Evolutionary conservation across 1,140 invertebrate species (phyloP).

Genomic region (Brachionus calyciflorus): DNA sequence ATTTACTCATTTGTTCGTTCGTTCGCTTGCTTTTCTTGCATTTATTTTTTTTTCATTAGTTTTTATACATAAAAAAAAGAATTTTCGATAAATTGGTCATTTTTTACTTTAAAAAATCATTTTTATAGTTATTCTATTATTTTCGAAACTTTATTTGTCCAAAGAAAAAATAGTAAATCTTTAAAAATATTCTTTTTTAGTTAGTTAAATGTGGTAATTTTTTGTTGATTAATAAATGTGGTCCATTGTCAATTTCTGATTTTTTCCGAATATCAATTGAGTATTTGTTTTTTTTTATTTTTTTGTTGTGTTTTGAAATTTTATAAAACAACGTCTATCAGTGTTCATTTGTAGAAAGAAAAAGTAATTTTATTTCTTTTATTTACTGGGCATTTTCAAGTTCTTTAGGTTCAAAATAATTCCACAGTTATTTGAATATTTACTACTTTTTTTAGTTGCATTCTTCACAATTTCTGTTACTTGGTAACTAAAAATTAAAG

Average conservation of each 20-base stretch:
- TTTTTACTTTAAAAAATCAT: neutral
- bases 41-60: neutral
- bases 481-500: neutral
- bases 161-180: neutral
- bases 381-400: too few species aligned
- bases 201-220: constrained; percentile 45
- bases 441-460: too few species aligned
- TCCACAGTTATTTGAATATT: too few species aligned
- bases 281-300: neutral
- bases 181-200: neutral
- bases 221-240: constrained; percentile 38
- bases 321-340: neutral
- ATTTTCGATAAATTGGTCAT: constrained; percentile 30
- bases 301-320: neutral
- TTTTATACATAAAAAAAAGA: neutral
- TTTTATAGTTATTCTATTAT: neutral
- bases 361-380: too few species aligned
- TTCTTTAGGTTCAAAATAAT: too few species aligned
- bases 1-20: neutral
- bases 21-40: neutral
- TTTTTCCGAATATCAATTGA: neutral
- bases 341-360: too few species aligned
- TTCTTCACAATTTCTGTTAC: too few species aligned
- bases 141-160: neutral
- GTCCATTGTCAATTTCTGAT: constrained; percentile 33